These are phyloP conservation scores for Luscinia megarhynchos DNA, from an alignment of 2,797 vertebrate genomes.

Conservation along the genomic window DNA sequence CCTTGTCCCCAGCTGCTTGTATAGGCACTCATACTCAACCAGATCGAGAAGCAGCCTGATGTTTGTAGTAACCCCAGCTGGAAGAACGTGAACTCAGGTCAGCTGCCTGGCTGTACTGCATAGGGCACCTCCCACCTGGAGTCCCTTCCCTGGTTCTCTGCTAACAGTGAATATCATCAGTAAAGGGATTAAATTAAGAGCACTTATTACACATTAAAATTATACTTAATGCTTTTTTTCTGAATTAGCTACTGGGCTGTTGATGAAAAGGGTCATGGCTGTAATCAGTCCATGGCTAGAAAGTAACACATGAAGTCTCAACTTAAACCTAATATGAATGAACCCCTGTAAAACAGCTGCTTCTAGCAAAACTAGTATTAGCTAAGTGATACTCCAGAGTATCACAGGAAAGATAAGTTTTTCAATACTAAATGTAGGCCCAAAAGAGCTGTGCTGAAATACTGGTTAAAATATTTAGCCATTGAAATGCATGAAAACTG, in stretches of 20 bases:
- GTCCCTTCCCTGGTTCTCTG: neutral
- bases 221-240: neutral
- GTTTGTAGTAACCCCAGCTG: neutral
- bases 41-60: neutral
- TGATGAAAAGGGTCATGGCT: neutral
- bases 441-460: neutral
- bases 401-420: neutral
- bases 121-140: neutral
- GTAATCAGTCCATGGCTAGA: neutral
- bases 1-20: neutral
- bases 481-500: neutral
- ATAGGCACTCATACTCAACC: fast-evolving
- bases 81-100: fast-evolving
- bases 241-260: neutral
- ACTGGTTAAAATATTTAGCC: neutral
- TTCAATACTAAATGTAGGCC: neutral
- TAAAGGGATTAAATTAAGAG: neutral
- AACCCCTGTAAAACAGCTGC: neutral
- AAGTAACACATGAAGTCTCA: neutral
- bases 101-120: neutral
- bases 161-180: neutral
- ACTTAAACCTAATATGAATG: fast-evolving
- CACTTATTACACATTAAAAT: neutral
- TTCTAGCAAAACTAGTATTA: neutral
- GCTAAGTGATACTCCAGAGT: neutral